phyloP scores from a whole-genome alignment of 2,113 vertebrate genomes.

The Amphiprion percula region DNA sequence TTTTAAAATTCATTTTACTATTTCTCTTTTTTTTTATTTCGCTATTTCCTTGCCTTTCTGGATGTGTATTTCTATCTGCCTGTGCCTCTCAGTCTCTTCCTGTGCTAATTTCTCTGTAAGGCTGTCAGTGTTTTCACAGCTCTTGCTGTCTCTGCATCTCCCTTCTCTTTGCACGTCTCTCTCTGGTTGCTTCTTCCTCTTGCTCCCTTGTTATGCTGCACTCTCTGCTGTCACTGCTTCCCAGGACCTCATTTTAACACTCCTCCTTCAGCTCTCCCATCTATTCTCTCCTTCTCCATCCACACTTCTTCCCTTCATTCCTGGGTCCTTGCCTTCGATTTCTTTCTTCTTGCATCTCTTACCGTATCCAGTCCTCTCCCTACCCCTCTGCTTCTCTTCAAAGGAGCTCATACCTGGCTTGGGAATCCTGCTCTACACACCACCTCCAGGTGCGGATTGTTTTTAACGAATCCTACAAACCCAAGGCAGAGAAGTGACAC shows the following conservation, averaged over 20 bases:
- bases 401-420: constrained; percentile 58
- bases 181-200: constrained; percentile 52
- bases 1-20: background rate
- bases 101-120: constrained; percentile 56
- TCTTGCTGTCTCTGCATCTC: constrained; percentile 49
- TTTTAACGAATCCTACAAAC: constrained; percentile 65
- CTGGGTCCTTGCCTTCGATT: constrained; percentile 52
- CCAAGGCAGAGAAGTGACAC: constrained; percentile 57
- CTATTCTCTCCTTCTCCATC: constrained; percentile 28
- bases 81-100: constrained; percentile 43
- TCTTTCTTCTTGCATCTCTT: constrained; percentile 56
- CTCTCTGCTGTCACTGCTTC: constrained; percentile 63
- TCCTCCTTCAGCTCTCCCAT: constrained; percentile 38
- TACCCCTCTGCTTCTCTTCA: constrained; percentile 61
- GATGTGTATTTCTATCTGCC: constrained; percentile 36
- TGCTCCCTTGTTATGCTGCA: constrained; percentile 56
- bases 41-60: constrained; percentile 17
- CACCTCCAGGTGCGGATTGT: constrained; percentile 68
- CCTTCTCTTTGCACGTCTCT: constrained; percentile 35
- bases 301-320: constrained; percentile 23
- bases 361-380: constrained; percentile 35
- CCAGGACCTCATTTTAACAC: constrained; percentile 67
- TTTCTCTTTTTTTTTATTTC: constrained; percentile 9
- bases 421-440: constrained; percentile 64
- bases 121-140: constrained; percentile 57